Conservation (phyloP, 2,113 vertebrate genomes). For the Cheilinus undulatus region DNA sequence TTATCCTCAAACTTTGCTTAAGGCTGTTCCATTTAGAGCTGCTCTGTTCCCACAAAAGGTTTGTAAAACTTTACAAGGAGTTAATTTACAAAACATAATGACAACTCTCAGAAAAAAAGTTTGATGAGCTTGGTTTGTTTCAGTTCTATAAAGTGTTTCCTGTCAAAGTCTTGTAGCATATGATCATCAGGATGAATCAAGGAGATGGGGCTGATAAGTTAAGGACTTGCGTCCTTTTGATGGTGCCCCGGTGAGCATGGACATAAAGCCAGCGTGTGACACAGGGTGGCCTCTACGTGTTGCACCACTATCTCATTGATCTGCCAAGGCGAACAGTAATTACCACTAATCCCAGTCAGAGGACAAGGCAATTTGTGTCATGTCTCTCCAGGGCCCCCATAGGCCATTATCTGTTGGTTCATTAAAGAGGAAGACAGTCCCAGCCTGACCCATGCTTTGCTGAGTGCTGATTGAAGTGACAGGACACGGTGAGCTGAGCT, state of each 20-base stretch:
- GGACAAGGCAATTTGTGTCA: conserved; percentile 76
- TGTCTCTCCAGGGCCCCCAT: conserved; percentile 61
- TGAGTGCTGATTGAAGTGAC: conserved; percentile 52
- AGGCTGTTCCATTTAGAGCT: no score
- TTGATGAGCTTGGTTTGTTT: not conserved
- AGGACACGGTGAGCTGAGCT: conserved; percentile 52
- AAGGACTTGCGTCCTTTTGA: not conserved
- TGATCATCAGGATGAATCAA: not conserved
- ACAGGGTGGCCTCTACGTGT: conserved; percentile 64
- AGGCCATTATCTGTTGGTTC: conserved; percentile 73
- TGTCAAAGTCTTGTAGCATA: not conserved
- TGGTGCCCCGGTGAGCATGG: conserved; percentile 23
- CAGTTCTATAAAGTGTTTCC: not conserved
- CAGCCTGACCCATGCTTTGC: conserved; percentile 47
- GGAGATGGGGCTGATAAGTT: not conserved
- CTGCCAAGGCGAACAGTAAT: conserved; percentile 73
- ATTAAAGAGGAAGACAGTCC: conserved; percentile 68
- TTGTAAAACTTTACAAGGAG: no score
- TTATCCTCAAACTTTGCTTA: no score
- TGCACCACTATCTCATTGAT: conserved; percentile 71
- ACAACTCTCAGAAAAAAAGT: not conserved
- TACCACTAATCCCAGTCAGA: conserved; percentile 80
- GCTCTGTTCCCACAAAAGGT: no score
- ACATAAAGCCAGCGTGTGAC: conserved; percentile 68
- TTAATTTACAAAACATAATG: not conserved